phyloP scores from a whole-genome alignment of 2,888 invertebrate genomes.

The Watsonalla cultraria region DNA sequence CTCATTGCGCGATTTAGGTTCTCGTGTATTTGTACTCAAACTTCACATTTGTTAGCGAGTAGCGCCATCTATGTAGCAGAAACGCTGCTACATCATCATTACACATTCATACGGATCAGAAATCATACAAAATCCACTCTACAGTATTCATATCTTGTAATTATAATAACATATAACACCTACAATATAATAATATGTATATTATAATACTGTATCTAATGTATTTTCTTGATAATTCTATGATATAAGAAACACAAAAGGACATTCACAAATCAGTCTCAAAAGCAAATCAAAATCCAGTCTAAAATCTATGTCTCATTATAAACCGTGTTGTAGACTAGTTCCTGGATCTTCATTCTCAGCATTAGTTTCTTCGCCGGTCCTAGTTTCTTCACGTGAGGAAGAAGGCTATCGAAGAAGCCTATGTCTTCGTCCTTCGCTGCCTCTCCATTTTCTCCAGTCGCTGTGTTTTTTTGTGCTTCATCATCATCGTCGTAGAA shows the following conservation, averaged over 20 bases:
- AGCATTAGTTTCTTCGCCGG: conserved; percentile 71
- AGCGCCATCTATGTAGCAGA: too few species aligned
- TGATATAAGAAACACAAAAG: neutral
- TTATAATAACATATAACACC: too few species aligned
- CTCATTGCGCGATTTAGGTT: too few species aligned
- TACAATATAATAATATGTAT: too few species aligned
- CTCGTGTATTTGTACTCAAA: too few species aligned
- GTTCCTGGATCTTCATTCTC: conserved; percentile 70
- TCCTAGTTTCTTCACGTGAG: conserved; percentile 65
- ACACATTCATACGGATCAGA: too few species aligned
- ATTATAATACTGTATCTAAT: too few species aligned
- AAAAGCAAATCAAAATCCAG: neutral
- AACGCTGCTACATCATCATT: too few species aligned
- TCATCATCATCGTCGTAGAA: conserved; percentile 71
- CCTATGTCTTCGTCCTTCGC: conserved; percentile 69
- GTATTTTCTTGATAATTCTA: neutral
- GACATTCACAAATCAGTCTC: conserved; percentile 1
- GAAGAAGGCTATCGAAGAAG: conserved; percentile 67
- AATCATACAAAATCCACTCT: too few species aligned
- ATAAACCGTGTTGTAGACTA: conserved; percentile 72
- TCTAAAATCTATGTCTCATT: conserved; percentile 40
- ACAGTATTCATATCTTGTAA: too few species aligned
- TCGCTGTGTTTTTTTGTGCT: conserved; percentile 36
- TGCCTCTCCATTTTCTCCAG: conserved; percentile 29
- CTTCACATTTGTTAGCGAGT: too few species aligned